These are phyloP conservation scores for Oceanites oceanicus DNA, from an alignment of 2,113 vertebrate species.

Conservation along the genomic window DNA sequence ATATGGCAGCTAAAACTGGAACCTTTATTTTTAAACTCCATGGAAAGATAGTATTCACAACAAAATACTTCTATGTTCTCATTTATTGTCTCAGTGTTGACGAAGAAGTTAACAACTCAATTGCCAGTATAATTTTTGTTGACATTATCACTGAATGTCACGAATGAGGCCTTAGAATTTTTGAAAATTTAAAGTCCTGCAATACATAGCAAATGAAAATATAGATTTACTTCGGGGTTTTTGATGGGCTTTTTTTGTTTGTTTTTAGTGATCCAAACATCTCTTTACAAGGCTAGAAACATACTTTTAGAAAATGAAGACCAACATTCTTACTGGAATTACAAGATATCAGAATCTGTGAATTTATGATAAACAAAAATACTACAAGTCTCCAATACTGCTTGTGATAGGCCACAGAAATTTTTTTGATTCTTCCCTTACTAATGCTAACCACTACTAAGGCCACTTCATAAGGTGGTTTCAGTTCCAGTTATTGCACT, in stretches of 20 bases:
- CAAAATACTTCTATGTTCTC: neutral
- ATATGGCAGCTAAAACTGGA: neutral
- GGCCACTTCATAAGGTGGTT: neutral
- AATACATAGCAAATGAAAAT: neutral
- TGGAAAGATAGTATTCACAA: neutral
- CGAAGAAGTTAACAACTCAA: neutral
- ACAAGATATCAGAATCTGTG: neutral
- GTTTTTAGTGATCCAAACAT: neutral
- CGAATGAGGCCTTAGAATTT: neutral
- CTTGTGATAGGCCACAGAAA: neutral
- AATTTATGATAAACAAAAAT: neutral
- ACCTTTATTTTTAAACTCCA: neutral
- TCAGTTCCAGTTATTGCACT: neutral
- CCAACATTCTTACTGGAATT: neutral
- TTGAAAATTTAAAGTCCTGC: neutral
- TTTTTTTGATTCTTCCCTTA: neutral
- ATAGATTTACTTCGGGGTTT: neutral
- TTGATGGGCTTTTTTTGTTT: neutral
- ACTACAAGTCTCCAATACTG: neutral
- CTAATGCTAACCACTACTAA: rapidly evolving
- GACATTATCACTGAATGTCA: neutral
- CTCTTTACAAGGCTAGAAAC: neutral
- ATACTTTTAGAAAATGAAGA: neutral
- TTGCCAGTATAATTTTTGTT: neutral
- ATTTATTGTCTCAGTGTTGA: neutral